Conservation (phyloP, 2,797 vertebrate genomes). For the Momotus momota region DNA sequence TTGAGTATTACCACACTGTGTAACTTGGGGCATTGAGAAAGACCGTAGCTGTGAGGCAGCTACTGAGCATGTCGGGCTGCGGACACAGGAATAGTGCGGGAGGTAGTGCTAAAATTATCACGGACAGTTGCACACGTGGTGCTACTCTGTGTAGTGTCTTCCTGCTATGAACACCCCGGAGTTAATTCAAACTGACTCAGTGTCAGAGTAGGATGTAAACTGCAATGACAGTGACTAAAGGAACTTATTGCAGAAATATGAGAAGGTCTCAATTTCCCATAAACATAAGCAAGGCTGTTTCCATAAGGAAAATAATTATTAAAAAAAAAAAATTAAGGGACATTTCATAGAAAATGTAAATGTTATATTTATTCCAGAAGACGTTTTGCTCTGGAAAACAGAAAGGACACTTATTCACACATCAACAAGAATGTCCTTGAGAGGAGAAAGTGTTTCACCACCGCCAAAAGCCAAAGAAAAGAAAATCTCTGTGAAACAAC, state of each 20-base stretch:
- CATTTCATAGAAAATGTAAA: not conserved
- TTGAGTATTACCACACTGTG: not conserved
- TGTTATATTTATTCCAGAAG: not conserved
- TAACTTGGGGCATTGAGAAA: not conserved
- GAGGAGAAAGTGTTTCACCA: not conserved
- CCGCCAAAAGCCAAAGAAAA: not conserved
- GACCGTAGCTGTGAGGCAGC: not conserved
- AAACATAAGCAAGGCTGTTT: not conserved
- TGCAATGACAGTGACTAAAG: not conserved
- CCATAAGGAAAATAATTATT: not conserved
- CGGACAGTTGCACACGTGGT: accelerated
- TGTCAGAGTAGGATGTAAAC: not conserved
- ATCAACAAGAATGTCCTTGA: not conserved
- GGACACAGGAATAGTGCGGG: not conserved
- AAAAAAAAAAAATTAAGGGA: not conserved
- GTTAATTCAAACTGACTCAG: not conserved
- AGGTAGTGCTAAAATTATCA: not conserved
- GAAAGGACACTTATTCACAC: not conserved
- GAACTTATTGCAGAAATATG: not conserved
- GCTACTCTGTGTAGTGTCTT: not conserved
- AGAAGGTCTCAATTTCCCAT: not conserved
- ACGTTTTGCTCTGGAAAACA: not conserved
- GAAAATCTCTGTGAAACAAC: not conserved
- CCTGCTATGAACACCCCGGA: not conserved
- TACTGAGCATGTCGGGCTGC: not conserved